Percentiles rank a stretch among this genome's conserved stretches.
These are phyloP conservation scores for Pipistrellus pygmaeus DNA, from an alignment of 2,797 vertebrate species.

Conservation along the genomic window DNA sequence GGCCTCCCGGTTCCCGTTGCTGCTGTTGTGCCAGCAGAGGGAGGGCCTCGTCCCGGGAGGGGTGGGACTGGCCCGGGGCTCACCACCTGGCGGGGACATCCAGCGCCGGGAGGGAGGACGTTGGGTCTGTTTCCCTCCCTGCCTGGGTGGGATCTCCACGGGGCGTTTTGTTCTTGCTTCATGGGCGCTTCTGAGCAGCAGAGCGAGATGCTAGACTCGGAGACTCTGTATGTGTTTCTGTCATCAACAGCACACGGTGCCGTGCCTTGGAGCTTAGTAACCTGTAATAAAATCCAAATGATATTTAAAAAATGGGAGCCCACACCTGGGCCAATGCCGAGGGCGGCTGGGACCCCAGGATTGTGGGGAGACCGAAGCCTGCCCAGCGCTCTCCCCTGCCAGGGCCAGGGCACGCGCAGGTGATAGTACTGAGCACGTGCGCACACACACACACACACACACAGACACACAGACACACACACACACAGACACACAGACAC, in stretches of 20 bases:
- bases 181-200: slow-evolving; percentile 93
- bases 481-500: too few species aligned
- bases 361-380: background rate
- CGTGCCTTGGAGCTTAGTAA: slow-evolving; percentile 97
- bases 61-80: background rate
- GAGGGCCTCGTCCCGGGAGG: background rate
- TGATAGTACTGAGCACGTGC: fast-evolving
- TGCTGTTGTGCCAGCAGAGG: background rate
- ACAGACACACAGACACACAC: too few species aligned
- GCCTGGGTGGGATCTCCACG: slow-evolving; percentile 90
- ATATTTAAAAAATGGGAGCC: slow-evolving; percentile 85
- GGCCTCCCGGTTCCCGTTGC: fast-evolving
- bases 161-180: slow-evolving; percentile 92
- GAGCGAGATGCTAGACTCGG: slow-evolving; percentile 94
- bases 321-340: fast-evolving
- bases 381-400: fast-evolving
- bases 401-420: background rate
- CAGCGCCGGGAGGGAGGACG: slow-evolving; percentile 85
- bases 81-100: background rate
- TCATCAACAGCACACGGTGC: slow-evolving; percentile 96
- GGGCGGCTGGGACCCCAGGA: fast-evolving
- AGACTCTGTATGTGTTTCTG: slow-evolving; percentile 94
- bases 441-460: too few species aligned
- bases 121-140: slow-evolving; percentile 89
- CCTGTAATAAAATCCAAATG: slow-evolving; percentile 98